Base-by-base conservation (phyloP, 2,797 vertebrate genomes). In the Ceryle rudis region DNA sequence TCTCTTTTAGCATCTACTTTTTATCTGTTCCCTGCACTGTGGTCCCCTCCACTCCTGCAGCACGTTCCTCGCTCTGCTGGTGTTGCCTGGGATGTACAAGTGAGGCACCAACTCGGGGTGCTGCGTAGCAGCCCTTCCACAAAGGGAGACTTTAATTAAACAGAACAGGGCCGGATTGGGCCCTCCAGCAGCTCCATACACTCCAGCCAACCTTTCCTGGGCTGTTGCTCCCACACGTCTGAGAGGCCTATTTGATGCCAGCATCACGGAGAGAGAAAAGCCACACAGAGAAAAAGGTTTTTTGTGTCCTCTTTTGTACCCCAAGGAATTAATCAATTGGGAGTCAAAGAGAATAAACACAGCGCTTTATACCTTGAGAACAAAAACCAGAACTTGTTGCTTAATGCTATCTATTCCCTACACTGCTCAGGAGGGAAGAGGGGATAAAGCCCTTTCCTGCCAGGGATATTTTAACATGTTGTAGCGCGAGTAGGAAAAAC, bases 11-110 rank as follows among this genome's bases (percentile, higher is more conserved):
- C 33, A 10, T 37, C 47, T 28, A 20, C 37, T 11, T n/a, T 83
- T 49, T 6, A 60, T n/a, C 62, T n/a, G 21, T 41, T 11, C n/a
- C 29, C 28, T 25, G 26, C 2, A 0, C 8, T 12, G 14, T 14
- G 44, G 4, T 44, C 51, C 61, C 16, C 31, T 20, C 28, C 5
- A 4, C 23, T 47, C 23, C 18, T 1, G 1, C 22, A 31, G 42
- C 17, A 14, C 1, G 0, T 41, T 47, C 46, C 67, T 49, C 10
- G 0, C 23, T 7, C 62, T 10, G 21, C 1, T 0, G 29, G 22
- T 41, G 5, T n/a, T 55, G 52, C 52, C 29, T 2, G 1, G 25
- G 52, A 4, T 10, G 23, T 15, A 19, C n/a, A 7, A 71, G 55
- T 4, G 18, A 74, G n/a, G 35, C 21, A 47, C 15, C 49, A 33